Conservation (phyloP, 2,113 vertebrate genomes). For the Gnathonemus echidnorhynchus region DNA sequence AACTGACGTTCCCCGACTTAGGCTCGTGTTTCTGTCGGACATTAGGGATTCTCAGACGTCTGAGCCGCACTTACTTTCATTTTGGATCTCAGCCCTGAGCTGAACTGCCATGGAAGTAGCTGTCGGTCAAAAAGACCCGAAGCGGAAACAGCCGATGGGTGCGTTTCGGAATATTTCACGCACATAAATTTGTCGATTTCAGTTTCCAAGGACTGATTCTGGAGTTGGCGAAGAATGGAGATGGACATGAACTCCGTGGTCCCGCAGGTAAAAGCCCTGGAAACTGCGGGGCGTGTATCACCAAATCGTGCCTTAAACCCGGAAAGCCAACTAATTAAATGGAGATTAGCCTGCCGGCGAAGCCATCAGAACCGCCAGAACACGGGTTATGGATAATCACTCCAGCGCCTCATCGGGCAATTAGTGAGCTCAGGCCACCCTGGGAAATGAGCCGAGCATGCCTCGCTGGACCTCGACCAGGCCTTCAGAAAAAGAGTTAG, state of each 20-base stretch:
- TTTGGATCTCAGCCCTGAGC: not conserved
- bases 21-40: not conserved
- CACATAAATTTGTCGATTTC: not conserved
- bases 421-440: conserved; percentile 56
- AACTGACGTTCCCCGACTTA: not conserved
- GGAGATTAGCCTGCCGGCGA: conserved; percentile 61
- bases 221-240: not conserved
- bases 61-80: not conserved
- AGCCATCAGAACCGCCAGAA: conserved; percentile 53
- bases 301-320: conserved; percentile 40
- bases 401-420: conserved; percentile 53
- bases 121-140: not conserved
- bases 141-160: not conserved
- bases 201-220: not conserved
- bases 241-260: not conserved
- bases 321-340: conserved; percentile 67
- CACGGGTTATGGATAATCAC: conserved; percentile 53
- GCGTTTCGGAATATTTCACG: not conserved
- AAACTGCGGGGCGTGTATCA: conserved; percentile 4
- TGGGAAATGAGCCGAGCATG: conserved; percentile 49
- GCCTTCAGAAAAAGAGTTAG: conserved; percentile 34
- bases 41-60: not conserved
- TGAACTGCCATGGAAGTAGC: not conserved
- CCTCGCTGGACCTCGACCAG: conserved; percentile 47
- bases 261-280: not conserved